Conservation (phyloP, 2,888 invertebrate species). For the Sicus ferrugineus region DNA sequence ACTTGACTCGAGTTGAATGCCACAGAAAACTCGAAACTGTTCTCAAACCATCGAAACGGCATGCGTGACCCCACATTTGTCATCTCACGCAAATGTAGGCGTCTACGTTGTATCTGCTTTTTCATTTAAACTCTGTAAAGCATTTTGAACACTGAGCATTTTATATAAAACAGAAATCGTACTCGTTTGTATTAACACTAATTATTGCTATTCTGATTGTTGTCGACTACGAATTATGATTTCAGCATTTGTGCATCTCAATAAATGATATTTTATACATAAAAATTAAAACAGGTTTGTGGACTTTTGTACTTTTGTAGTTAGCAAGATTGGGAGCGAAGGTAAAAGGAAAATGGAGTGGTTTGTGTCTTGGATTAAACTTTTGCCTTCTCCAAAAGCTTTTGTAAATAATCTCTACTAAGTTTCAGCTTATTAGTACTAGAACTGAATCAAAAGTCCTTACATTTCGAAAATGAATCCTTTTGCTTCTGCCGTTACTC, state of each 20-base stretch:
- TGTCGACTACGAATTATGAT: slow-evolving; percentile 1
- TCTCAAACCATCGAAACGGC: too few relatives aligned
- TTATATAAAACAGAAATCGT: slow-evolving; percentile 36
- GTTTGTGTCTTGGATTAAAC: neutral
- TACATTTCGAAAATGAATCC: neutral
- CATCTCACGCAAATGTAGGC: too few relatives aligned
- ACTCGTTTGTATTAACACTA: neutral
- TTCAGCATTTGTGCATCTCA: slow-evolving; percentile 35
- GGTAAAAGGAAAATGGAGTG: neutral
- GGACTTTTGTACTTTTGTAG: neutral
- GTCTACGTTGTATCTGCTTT: neutral
- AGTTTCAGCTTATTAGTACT: slow-evolving; percentile 2
- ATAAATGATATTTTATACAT: slow-evolving; percentile 40
- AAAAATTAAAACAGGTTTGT: slow-evolving; percentile 1
- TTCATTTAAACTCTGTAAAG: slow-evolving; percentile 10
- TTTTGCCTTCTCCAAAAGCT: neutral
- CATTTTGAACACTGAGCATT: slow-evolving; percentile 13
- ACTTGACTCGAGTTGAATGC: slow-evolving; percentile 2
- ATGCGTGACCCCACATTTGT: too few relatives aligned
- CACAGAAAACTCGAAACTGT: slow-evolving; percentile 3
- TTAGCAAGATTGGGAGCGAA: neutral
- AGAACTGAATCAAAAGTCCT: neutral
- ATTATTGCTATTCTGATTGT: slow-evolving; percentile 17
- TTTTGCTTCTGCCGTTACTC: slow-evolving; percentile 13
- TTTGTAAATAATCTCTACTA: neutral